phyloP scores from a whole-genome alignment of 2,113 vertebrate species.

The Labeo rohita region DNA sequence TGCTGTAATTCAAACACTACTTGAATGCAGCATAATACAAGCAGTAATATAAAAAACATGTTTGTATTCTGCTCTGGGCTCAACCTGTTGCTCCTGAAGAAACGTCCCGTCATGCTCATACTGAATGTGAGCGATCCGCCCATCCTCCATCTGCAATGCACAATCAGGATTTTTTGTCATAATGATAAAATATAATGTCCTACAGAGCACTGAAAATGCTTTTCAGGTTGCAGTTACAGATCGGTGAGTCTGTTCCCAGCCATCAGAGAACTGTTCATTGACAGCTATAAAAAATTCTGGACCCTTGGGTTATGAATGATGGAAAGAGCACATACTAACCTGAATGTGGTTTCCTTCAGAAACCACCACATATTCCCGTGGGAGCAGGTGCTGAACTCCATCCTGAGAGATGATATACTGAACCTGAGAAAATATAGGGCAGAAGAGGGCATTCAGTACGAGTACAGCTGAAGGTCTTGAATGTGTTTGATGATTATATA shows the following conservation, averaged over 20 bases:
- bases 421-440: conserved; percentile 75
- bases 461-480: background rate
- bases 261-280: background rate
- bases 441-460: background rate
- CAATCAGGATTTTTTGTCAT: background rate
- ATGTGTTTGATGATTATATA: background rate
- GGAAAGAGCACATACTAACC: conserved; percentile 71
- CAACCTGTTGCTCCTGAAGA: conserved; percentile 89
- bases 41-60: background rate
- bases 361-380: conserved; percentile 94
- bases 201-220: background rate
- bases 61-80: background rate
- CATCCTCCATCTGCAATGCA: conserved; percentile 85
- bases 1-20: background rate
- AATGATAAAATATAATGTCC: background rate
- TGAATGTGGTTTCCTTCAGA: conserved; percentile 95
- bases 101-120: conserved; percentile 89
- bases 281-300: background rate
- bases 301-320: background rate
- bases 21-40: background rate
- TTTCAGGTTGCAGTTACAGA: background rate
- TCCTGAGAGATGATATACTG: conserved; percentile 98
- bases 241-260: background rate
- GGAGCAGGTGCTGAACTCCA: conserved; percentile 88
- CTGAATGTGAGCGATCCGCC: conserved; percentile 94